Evolutionary conservation across 2,113 vertebrate species (phyloP).

Genomic region (Epinephelus cyanopodus): DNA sequence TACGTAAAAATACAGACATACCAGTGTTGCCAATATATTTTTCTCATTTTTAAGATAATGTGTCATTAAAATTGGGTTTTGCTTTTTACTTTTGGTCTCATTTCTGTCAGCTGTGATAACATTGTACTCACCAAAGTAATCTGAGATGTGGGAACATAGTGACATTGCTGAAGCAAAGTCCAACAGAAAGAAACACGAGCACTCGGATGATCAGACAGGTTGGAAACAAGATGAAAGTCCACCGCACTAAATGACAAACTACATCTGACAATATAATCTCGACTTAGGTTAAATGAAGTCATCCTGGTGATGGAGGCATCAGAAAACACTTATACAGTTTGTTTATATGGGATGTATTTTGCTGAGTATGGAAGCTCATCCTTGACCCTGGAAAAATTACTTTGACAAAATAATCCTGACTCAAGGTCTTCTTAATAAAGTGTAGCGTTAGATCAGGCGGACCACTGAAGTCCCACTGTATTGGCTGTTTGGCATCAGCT

Average conservation of each 20-base stretch:
- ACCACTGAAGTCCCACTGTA: no score
- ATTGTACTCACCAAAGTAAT: neutral
- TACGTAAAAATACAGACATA: neutral
- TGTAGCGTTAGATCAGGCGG: neutral
- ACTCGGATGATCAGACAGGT: neutral
- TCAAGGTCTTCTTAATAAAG: neutral
- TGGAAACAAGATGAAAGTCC: neutral
- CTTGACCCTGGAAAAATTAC: conserved; percentile 2
- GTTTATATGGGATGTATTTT: neutral
- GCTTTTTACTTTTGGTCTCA: neutral
- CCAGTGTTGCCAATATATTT: no score
- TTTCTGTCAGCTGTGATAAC: neutral
- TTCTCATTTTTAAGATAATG: neutral
- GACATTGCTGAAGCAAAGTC: neutral
- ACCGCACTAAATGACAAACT: neutral
- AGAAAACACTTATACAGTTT: neutral
- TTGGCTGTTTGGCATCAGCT: neutral
- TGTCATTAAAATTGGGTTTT: neutral
- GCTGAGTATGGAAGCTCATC: neutral
- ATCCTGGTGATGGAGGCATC: neutral
- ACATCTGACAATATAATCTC: conserved; percentile 1
- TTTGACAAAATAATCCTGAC: neutral
- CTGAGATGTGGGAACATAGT: neutral
- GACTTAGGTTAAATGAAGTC: neutral
- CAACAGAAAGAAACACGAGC: neutral